A percentile compares a stretch with the other conserved stretches of the same genome.
phyloP scores from a whole-genome alignment of 2,797 vertebrate species.

The Gallinago nigripennis region DNA sequence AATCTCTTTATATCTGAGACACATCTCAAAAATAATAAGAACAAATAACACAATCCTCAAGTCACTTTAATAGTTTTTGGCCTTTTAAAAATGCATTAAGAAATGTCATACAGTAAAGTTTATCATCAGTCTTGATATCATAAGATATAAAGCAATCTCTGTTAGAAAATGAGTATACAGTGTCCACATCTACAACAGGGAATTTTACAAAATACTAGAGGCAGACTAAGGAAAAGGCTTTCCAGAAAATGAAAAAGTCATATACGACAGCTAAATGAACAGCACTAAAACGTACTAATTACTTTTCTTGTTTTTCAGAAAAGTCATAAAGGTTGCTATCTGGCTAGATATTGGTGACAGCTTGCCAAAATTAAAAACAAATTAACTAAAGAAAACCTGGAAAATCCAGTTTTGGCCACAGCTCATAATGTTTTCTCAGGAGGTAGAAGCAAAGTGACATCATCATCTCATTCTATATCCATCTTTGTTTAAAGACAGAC shows the following conservation, averaged over 20 bases:
- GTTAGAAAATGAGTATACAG: background rate
- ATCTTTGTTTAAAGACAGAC: background rate
- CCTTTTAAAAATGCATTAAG: background rate
- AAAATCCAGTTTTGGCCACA: background rate
- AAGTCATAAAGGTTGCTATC: background rate
- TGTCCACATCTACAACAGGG: background rate
- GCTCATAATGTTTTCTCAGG: background rate
- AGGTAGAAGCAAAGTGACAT: background rate
- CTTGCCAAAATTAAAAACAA: background rate
- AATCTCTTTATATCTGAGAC: background rate
- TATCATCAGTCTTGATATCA: background rate
- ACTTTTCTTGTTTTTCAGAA: background rate
- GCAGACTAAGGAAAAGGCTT: background rate
- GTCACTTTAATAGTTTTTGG: background rate
- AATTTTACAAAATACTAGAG: background rate
- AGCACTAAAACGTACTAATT: background rate
- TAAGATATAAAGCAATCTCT: background rate
- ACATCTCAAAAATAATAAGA: background rate
- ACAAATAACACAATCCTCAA: background rate
- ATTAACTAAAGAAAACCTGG: background rate
- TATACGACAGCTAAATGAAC: background rate
- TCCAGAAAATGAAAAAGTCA: background rate
- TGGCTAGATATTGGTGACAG: background rate
- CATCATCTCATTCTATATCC: background rate
- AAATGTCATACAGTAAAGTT: background rate